Base-by-base conservation (phyloP, 2,797 vertebrate genomes). In the Neostethus bicornis region DNA sequence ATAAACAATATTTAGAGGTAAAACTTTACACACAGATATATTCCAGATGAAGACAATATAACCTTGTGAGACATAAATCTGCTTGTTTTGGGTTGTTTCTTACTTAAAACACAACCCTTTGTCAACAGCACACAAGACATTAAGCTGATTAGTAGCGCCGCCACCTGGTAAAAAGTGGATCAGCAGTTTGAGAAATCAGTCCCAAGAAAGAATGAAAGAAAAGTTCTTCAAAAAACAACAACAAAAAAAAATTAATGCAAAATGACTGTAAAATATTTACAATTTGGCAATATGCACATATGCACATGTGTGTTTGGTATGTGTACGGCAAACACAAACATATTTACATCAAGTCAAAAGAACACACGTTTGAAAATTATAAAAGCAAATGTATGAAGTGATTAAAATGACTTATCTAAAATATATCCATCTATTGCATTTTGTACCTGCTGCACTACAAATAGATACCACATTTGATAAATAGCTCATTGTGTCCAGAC, bases 111-210 rank as follows among this genome's bases (percentile, higher is more conserved):
- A 23, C 24, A 39, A 47, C 5, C 14, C 19, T 43, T 31, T 25
- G 35, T 23, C 23, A 13, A 6, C 24, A 20, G 13, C 9, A 50
- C 16, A 51, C 53, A 21, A 50, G 28, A 28, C n/a, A 28, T n/a
- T n/a, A n/a, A n/a, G 48, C 34, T 37, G 34, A 16, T 3, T 2
- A 48, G 14, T 68, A 61, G 63, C 72, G 28, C 75, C 84, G 83
- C 63, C 75, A 32, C 3, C 78, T 81, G 86, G 75, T 56, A 16
- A 7, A 58, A 58, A 61, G 7, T 5, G 23, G 48, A 60, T 78
- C 78, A 74, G 5, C 19, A 58, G 14, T 7, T 20, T 24, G 21
- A 28, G 23, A 21, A 37, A 57, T 32, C 62, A 66, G 20, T 23
- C 44, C 44, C 25, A 57, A 47, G 19, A 51, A 73, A 73, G 20